Base-by-base conservation (phyloP, 2,888 invertebrate genomes). In the Pegoplata infirma region DNA sequence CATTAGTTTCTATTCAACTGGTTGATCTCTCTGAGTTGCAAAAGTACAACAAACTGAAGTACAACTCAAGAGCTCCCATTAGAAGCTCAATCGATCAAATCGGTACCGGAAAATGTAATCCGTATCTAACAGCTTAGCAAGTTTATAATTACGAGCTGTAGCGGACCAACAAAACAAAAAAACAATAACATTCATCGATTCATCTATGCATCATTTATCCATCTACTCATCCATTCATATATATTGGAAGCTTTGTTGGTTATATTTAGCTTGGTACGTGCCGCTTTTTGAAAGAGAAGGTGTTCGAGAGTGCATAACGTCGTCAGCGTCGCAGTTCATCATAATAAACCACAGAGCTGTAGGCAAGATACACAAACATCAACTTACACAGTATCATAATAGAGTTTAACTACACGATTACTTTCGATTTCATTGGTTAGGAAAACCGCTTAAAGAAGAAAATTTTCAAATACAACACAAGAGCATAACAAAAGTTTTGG, bases 361-460 rank as follows among this genome's bases (percentile, higher is more conserved):
- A n/a, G n/a, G 10, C 32, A 32, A 1, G 12, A 0, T 32, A 68
- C 28, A 55, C 44, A 61, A 61, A 51, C 25, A 14, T n/a, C n/a
- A n/a, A n/a, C n/a, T n/a, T 58, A 51, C 49, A n/a, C n/a, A n/a
- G n/a, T n/a, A n/a, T 67, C 25, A 53, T 16, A 55, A 17, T 25
- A 19, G 32, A 55, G 4, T 25, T 56, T 55, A 63, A 63, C 8
- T 36, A 49, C 10, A 72, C 28, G 76, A 82, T 85, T 83, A 87
- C 87, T 87, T 87, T 86, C 87, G 86, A 83, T 86, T 86, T 86
- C 86, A 83, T 86, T 86, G 75, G 68, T 63, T 63, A 58, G 49
- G 55, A 76, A 76, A 69, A 69, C 68, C 55, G 73, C 68, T 68
- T 49, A 10, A 68, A 63, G 61, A 68, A 75, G 61, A 68, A 75